Conservation (phyloP, 2,888 invertebrate genomes). For the Stomorhina lunata region DNA sequence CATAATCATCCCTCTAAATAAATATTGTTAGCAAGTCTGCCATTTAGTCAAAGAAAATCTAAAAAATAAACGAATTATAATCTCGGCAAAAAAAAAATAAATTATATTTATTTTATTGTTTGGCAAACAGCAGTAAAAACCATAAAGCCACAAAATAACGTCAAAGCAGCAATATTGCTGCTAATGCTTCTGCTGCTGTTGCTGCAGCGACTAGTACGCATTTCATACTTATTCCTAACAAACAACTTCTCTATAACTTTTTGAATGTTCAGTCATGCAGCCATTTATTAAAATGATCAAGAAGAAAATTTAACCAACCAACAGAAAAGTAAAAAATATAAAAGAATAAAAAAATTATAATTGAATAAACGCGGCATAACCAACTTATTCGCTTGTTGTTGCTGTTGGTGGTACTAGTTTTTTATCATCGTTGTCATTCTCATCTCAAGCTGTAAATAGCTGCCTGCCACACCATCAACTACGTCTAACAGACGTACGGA, state of each 20-base stretch:
- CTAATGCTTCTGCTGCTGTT: conserved; percentile 17
- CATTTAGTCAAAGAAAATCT: conserved; percentile 72
- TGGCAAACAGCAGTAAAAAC: conserved; percentile 75
- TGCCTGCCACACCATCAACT: not conserved
- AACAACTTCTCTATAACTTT: conserved; percentile 70
- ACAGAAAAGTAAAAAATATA: conserved; percentile 12
- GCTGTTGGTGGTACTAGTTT: conserved; percentile 23
- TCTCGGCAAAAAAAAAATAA: conserved; percentile 62
- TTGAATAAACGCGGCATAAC: conserved; percentile 77
- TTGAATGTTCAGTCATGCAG: conserved; percentile 76
- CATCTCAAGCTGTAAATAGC: conserved; percentile 9
- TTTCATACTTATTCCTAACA: conserved; percentile 10
- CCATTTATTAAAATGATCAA: conserved; percentile 63
- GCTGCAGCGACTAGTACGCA: conserved; percentile 27
- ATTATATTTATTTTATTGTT: conserved; percentile 78
- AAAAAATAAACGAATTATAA: conserved; percentile 62
- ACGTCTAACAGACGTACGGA: not conserved
- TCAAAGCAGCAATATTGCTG: conserved; percentile 57
- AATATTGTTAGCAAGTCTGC: conserved; percentile 47
- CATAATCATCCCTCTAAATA: conserved; percentile 61
- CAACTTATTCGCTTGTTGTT: conserved; percentile 57
- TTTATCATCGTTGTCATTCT: conserved; percentile 33
- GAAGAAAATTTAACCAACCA: conserved; percentile 10
- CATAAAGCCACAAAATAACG: conserved; percentile 74
- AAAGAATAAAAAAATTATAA: conserved; percentile 69